Evolutionary conservation across 2,797 vertebrate genomes (phyloP).

Genomic region (Danionella dracula): DNA sequence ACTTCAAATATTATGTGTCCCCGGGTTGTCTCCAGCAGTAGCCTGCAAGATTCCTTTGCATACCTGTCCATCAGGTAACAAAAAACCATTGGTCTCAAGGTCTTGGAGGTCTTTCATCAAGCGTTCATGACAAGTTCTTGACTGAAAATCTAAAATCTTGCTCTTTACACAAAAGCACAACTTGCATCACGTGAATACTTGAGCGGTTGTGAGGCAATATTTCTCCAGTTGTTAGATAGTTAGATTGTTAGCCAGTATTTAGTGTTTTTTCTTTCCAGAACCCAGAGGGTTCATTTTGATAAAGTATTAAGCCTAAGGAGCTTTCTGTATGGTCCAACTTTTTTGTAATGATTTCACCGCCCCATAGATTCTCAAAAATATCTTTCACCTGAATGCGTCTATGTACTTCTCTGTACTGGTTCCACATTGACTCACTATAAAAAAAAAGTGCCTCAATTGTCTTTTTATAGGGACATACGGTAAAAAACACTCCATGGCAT

Average conservation of each 20-base stretch:
- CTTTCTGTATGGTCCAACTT: background rate
- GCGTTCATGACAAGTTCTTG: background rate
- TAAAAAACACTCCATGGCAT: background rate
- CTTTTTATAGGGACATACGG: background rate
- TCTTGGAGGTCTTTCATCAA: background rate
- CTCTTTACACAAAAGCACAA: background rate
- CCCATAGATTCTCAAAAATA: background rate
- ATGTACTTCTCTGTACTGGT: background rate
- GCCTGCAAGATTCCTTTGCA: background rate
- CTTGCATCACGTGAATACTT: background rate
- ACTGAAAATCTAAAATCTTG: background rate
- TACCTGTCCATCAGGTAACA: background rate
- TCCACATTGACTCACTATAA: background rate
- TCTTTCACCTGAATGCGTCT: background rate
- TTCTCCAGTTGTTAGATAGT: background rate
- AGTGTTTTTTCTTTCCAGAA: background rate
- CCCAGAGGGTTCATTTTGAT: background rate
- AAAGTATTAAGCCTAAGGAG: background rate
- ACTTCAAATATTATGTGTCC: background rate
- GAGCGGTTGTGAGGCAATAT: background rate
- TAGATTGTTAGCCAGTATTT: background rate
- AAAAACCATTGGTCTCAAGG: background rate
- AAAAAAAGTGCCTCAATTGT: background rate
- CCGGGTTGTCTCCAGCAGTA: background rate
- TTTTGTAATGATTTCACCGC: background rate